A percentile compares a stretch with the other conserved stretches of the same genome.
Conservation (phyloP, 2,888 invertebrate genomes). For the Drosophila flavopinicola region DNA sequence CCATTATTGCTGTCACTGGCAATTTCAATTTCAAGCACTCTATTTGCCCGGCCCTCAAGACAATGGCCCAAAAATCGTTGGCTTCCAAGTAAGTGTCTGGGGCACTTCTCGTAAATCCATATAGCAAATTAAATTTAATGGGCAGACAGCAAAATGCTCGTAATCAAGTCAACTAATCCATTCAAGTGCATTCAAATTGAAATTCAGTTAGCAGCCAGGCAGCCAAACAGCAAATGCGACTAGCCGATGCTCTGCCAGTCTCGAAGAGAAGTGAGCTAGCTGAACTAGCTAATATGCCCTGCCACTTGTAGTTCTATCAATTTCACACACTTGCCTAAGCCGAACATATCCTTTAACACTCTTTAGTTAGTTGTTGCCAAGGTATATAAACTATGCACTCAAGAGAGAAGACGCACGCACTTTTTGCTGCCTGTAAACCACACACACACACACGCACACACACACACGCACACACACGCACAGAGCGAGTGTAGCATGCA, state of each 20-base stretch:
- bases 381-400: slow-evolving; percentile 29
- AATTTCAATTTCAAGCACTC: slow-evolving; percentile 15
- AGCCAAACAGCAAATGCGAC: slow-evolving; percentile 14
- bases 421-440: slow-evolving; percentile 32
- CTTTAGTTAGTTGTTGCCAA: slow-evolving; percentile 2
- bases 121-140: slow-evolving; percentile 70
- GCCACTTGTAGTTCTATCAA: slow-evolving; percentile 23
- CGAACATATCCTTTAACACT: slow-evolving; percentile 43
- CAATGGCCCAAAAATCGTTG: slow-evolving; percentile 18
- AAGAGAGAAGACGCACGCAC: slow-evolving; percentile 20
- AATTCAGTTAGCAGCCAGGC: slow-evolving; percentile 57
- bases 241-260: slow-evolving; percentile 6
- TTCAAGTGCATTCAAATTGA: slow-evolving; percentile 72
- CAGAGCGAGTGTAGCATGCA: slow-evolving; percentile 39
- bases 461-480: slow-evolving; percentile 13
- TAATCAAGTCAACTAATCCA: slow-evolving; percentile 73
- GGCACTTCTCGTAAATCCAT: slow-evolving; percentile 47
- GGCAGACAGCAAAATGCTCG: slow-evolving; percentile 50
- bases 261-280: neutral
- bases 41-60: slow-evolving; percentile 16
- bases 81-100: neutral
- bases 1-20: slow-evolving; percentile 27
- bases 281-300: neutral
- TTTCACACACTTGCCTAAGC: slow-evolving; percentile 30
- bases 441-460: slow-evolving; percentile 29